Evolutionary conservation across 2,888 invertebrate species (phyloP).

Genomic region (Oscheius sp.): DNA sequence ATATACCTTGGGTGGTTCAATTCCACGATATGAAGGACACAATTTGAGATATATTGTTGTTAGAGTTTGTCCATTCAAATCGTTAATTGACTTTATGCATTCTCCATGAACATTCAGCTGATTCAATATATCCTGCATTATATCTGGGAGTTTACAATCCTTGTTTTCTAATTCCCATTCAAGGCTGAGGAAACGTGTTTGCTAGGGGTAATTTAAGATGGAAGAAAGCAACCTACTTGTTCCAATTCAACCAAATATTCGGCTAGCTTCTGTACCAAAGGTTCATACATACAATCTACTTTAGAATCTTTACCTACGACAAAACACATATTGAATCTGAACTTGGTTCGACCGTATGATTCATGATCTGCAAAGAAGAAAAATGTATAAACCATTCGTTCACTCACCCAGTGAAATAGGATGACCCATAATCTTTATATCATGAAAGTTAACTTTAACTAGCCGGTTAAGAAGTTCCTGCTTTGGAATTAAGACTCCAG

Average conservation of each 20-base stretch:
- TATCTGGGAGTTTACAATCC: slow-evolving; percentile 39
- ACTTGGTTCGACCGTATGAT: slow-evolving; percentile 49
- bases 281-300: slow-evolving; percentile 67
- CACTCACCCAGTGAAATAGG: slow-evolving; percentile 61
- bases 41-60: slow-evolving; percentile 63
- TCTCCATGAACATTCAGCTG: slow-evolving; percentile 59
- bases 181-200: slow-evolving; percentile 44
- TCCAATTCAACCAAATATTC: slow-evolving; percentile 68
- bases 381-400: too few relatives aligned
- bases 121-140: slow-evolving; percentile 58
- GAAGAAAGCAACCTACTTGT: slow-evolving; percentile 35
- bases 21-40: slow-evolving; percentile 63
- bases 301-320: slow-evolving; percentile 55
- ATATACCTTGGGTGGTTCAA: slow-evolving; percentile 62
- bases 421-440: slow-evolving; percentile 68
- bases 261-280: slow-evolving; percentile 68
- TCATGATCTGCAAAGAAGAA: slow-evolving; percentile 6
- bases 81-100: slow-evolving; percentile 54
- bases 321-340: slow-evolving; percentile 68
- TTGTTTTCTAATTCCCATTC: too few relatives aligned
- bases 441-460: slow-evolving; percentile 57
- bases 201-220: neutral
- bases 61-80: slow-evolving; percentile 27
- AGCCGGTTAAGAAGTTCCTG: slow-evolving; percentile 48
- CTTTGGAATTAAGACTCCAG: slow-evolving; percentile 54